Evolutionary conservation across 2,888 invertebrate species (phyloP).

Genomic region (Rhagonycha fulva): DNA sequence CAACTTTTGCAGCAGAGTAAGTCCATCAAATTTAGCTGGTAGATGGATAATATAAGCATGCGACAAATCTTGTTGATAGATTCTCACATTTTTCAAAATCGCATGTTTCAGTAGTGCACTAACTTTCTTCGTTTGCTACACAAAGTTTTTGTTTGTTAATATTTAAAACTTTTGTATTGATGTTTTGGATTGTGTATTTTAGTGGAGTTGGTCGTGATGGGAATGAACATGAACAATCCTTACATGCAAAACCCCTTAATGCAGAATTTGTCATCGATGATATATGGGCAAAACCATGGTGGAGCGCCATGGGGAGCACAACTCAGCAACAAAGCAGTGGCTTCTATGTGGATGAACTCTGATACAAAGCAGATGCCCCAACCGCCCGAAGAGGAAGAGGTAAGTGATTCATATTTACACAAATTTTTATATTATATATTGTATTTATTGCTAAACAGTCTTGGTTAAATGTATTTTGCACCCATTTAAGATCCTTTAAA

Average conservation of each 20-base stretch:
- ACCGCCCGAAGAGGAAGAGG: conserved; percentile 52
- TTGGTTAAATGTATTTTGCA: background rate
- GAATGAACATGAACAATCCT: conserved; percentile 53
- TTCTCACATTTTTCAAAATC: background rate
- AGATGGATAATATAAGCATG: background rate
- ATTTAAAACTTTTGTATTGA: background rate
- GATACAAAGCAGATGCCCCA: conserved; percentile 45
- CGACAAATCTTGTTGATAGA: background rate
- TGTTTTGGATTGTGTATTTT: conserved; percentile 35
- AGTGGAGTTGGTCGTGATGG: conserved; percentile 71
- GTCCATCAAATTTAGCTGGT: conserved; percentile 49
- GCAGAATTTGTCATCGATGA: conserved; percentile 49
- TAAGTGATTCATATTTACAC: conserved; percentile 6
- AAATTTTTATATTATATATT: background rate
- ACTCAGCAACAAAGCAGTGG: conserved; percentile 60
- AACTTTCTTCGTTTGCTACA: background rate
- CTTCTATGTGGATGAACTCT: conserved; percentile 64
- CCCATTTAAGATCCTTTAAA: background rate
- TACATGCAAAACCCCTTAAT: conserved; percentile 51
- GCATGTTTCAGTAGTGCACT: background rate
- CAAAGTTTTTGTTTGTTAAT: background rate
- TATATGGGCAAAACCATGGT: conserved; percentile 43
- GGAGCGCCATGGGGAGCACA: conserved; percentile 49
- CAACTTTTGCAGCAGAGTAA: conserved; percentile 86
- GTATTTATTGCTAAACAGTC: background rate